Base-by-base conservation (phyloP, 2,797 vertebrate genomes). In the Echeneis naucrates region DNA sequence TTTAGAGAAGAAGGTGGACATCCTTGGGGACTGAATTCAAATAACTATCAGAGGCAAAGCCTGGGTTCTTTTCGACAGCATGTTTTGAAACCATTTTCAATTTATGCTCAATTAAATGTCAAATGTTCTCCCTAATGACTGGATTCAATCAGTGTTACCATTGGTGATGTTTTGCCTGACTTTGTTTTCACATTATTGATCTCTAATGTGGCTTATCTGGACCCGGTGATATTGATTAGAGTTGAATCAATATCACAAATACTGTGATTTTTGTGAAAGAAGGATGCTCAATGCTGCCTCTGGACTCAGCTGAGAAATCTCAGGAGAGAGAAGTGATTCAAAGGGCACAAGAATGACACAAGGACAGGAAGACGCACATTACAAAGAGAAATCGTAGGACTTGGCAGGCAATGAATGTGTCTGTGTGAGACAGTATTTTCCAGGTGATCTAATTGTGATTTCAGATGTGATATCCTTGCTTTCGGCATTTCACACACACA, bases 361-460 rank as follows among this genome's bases (percentile, higher is more conserved):
- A 55, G 30, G 61, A 81, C 72, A 81, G 47, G 60, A n/a, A 33
- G 61, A 53, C 3, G 69, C 4, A 24, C 30, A 61, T 40, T 63
- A 3, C n/a, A 53, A 26, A 42, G 19, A 48, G 19, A 58, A 5
- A 53, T 38, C 57, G 37, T 0, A 5, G 56, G 8, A 59, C 52
- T 1, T 37, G 64, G 62, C 73, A 75, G 69, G 40, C 19, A 24
- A 76, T 53, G 59, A 42, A 68, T 53, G 76, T 52, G 61, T 78
- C 32, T 58, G 66, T 66, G 57, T 5, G 45, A 14, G 53, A 51
- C 48, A 53, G 68, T 27, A 27, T 62, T 64, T 17, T 5, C 54
- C 57, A 35, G 48, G 53, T 65, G 58, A 83, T 74, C 56, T 69
- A 74, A 78, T 62, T 72, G 81, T 64, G 82, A 84, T 88, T 77